These are phyloP conservation scores for Chromis chromis DNA, from an alignment of 2,797 vertebrate genomes.

Conservation along the genomic window DNA sequence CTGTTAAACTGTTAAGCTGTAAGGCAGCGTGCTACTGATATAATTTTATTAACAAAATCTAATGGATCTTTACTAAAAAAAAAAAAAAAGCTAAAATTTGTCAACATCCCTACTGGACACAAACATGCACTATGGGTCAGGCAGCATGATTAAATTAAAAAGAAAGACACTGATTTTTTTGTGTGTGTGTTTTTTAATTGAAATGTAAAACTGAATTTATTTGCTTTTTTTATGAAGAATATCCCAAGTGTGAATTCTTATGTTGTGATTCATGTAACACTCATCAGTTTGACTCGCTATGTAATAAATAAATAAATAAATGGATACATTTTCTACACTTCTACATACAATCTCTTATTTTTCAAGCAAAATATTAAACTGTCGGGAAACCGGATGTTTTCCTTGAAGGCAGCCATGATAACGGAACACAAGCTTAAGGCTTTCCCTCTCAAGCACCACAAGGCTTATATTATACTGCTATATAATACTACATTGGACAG, in stretches of 20 bases:
- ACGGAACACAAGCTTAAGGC: no score
- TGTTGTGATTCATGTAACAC: neutral
- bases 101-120: no score
- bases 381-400: no score
- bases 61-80: neutral
- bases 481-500: no score
- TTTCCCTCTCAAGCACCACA: no score
- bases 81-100: neutral
- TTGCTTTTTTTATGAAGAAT: slow-evolving; percentile 9
- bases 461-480: no score
- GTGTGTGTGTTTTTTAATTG: neutral
- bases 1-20: neutral
- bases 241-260: slow-evolving; percentile 15
- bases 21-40: neutral
- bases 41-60: neutral
- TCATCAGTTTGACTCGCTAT: neutral
- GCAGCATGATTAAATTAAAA: neutral
- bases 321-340: no score
- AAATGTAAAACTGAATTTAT: neutral
- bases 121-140: neutral
- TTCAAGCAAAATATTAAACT: no score
- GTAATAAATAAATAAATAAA: neutral
- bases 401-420: no score
- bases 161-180: neutral
- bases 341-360: no score